Conservation (phyloP, 2,797 vertebrate genomes). For the Scomberomorus guttatus region DNA sequence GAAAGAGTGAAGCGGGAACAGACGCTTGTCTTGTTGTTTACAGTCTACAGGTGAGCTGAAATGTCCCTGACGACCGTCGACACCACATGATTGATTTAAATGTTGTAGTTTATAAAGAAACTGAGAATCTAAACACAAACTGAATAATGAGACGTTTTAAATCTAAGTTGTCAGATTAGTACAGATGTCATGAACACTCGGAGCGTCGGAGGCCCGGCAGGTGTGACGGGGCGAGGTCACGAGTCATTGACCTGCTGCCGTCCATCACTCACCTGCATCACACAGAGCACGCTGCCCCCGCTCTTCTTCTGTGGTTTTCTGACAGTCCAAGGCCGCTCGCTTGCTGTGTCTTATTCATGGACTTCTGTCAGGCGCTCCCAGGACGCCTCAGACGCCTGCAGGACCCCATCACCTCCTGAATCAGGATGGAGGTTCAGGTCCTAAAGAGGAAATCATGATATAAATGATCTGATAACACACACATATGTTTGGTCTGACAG, state of each 20-base stretch:
- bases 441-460: too few relatives aligned
- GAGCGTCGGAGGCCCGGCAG: neutral
- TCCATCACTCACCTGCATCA: conserved; percentile 11
- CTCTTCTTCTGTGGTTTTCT: conserved; percentile 36
- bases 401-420: conserved; percentile 54
- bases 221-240: conserved; percentile 13
- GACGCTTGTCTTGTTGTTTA: too few relatives aligned
- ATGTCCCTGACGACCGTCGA: too few relatives aligned
- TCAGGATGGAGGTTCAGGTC: conserved; percentile 57
- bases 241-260: conserved; percentile 7
- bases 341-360: conserved; percentile 71
- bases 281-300: too few relatives aligned
- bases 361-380: conserved; percentile 70
- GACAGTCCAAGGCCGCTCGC: conserved; percentile 42
- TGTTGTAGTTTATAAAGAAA: neutral
- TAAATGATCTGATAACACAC: too few relatives aligned
- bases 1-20: too few relatives aligned
- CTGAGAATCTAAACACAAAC: neutral
- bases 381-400: conserved; percentile 63
- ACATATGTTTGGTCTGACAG: too few relatives aligned
- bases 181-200: neutral
- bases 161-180: neutral
- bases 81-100: neutral
- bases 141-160: neutral
- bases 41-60: too few relatives aligned